Evolutionary conservation across 2,888 invertebrate genomes (phyloP), one percentile per base, ranked within the genome.

Genomic region (Apodemia hepburni): DNA sequence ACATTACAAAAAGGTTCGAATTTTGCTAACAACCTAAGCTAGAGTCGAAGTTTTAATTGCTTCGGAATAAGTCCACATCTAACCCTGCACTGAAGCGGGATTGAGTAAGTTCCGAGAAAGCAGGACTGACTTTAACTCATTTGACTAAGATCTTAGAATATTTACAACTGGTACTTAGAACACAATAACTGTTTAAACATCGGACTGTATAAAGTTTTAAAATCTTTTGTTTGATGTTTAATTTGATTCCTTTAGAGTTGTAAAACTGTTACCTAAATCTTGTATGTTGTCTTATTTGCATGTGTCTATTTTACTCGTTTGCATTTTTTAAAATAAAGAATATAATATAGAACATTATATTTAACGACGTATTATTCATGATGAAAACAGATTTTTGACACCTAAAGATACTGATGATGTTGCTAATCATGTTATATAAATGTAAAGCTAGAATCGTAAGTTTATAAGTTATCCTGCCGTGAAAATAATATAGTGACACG

Each of bases 31-130:
- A 82, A 84, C 78, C 78, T 79, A 77, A 79, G 78, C 76, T 72
- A 70, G 73, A 70, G 75, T 73, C 65, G 73, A 87, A 88, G 85
- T 87, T 90, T 89, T 87, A 88, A 88, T 90, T 87, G 84, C 83
- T 82, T 79, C 70, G 73, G 74, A 80, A 81, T 82, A 82, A 82
- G 83, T 81, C 80, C 74, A 78, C 75, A 75, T 72, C 74, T 74
- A 74, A 69, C 71, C 70, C 70, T 66, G 68, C 66, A 64, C 68
- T 63, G 70, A 66, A 64, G 68, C 67, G 65, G 67, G 66, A 70
- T 69, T 64, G 69, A 68, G 66, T 47, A 70, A 75, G 69, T 73
- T 73, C 68, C 61, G 66, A 69, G 64, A 64, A 69, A 70, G 72
- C 74, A 75, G 71, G 73, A 73, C 70, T 69, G 71, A 73, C 69